Evolutionary conservation across 1,140 invertebrate species (phyloP), one percentile per base, ranked within the genome.

Genomic region (Meloidogyne exigua): DNA sequence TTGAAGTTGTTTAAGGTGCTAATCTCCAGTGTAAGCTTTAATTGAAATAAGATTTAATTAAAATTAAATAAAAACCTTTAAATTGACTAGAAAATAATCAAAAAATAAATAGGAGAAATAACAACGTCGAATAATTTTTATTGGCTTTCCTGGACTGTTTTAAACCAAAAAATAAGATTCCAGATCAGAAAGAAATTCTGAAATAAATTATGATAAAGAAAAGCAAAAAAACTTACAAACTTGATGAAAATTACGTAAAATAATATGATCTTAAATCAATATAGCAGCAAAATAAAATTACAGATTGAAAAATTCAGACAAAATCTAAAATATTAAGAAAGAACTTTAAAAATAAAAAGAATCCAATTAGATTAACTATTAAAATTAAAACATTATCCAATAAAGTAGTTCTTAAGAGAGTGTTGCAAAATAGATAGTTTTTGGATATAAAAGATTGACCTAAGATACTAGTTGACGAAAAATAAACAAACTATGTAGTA

Each of bases 11-110:
- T 26, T n/a, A 65, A 73, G 39, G 23, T 39, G 49, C 21, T 62
- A 73, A 28, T 28, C 65, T 73, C 72, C 49, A 36, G 72, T 15
- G 23, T 62, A 62, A 62, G n/a, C 72, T 73, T 28, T 28, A 73
- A 32, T 25, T 25, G 26, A 64, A 15, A 13, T 72, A 10, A 26
- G 65, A 65, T 23, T n/a, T 63, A 32, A n/a, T 15, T 25, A 73
- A 73, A 11, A 36, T 13, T 21, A 57, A 9, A 73, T 62, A 73
- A 28, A 23, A 64, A 73, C 72, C 72, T 73, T 73, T 64, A 73
- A 64, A 62, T 36, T 73, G 72, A 64, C 26, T 62, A 25, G 21
- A 21, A 65, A 73, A 72, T 28, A 13, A 28, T 25, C 57, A 18
- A 32, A 65, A 73, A 23, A 65, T 39, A 73, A 73, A 65, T 64